phyloP scores from a whole-genome alignment of 2,797 vertebrate genomes.

The Telmatherina bonti region DNA sequence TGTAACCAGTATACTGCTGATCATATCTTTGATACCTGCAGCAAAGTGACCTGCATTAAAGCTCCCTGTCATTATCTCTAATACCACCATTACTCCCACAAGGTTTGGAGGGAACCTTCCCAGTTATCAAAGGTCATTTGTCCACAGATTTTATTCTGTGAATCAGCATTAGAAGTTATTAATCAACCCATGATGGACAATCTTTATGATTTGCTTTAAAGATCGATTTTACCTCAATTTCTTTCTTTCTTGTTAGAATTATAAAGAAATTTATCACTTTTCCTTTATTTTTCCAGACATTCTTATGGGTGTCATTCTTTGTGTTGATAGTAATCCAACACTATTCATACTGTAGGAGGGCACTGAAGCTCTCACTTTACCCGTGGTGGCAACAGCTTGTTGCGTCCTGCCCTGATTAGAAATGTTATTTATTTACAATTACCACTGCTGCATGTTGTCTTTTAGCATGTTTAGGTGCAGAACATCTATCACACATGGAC shows the following conservation, averaged over 20 bases:
- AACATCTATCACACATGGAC: not conserved
- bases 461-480: not conserved
- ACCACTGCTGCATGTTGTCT: not conserved
- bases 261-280: not conserved
- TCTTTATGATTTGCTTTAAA: not conserved
- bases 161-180: not conserved
- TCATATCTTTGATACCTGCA: constrained; percentile 24
- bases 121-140: constrained; percentile 7
- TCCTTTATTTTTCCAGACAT: constrained; percentile 8
- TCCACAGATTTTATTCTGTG: not conserved
- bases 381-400: not conserved
- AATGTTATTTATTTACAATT: not conserved
- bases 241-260: not conserved
- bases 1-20: constrained; percentile 1
- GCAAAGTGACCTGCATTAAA: constrained; percentile 16
- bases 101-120: constrained; percentile 9
- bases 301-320: constrained; percentile 1
- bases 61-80: not conserved
- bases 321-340: constrained; percentile 38
- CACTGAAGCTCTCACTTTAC: constrained; percentile 39
- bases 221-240: not conserved
- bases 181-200: not conserved
- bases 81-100: constrained; percentile 24
- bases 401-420: constrained; percentile 24
- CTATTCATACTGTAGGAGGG: constrained; percentile 42